A percentile compares a stretch with the other conserved stretches of the same genome.
phyloP scores from a whole-genome alignment of 2,797 vertebrate genomes.

The Phrynocephalus forsythii region DNA sequence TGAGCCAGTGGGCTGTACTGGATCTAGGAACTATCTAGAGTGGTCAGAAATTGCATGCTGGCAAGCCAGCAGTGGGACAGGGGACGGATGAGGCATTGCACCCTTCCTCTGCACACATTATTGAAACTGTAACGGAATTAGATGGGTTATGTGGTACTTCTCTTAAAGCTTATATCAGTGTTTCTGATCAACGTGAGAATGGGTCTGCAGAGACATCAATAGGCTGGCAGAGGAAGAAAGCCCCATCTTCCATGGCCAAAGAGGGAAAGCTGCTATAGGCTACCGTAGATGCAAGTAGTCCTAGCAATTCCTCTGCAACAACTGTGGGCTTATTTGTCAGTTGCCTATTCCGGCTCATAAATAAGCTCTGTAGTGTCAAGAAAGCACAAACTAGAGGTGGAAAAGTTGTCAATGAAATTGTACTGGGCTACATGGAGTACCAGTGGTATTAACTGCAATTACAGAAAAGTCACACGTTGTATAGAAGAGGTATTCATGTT shows the following conservation, averaged over 20 bases:
- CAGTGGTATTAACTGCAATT: neutral
- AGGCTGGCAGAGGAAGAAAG: neutral
- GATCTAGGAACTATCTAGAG: neutral
- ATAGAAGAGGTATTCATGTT: too few relatives aligned
- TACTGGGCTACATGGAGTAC: neutral
- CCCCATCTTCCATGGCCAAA: neutral
- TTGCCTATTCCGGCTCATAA: neutral
- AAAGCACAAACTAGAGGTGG: neutral
- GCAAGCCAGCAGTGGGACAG: neutral
- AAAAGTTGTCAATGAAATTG: neutral
- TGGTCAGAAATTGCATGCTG: neutral
- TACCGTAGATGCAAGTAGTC: neutral
- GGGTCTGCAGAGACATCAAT: too few relatives aligned
- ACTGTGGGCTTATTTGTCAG: neutral
- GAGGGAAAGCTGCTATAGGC: neutral
- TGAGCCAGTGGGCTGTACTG: neutral
- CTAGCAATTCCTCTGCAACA: neutral
- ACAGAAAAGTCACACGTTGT: neutral
- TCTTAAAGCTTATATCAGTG: too few relatives aligned
- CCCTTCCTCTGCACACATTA: neutral
- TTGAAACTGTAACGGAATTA: neutral
- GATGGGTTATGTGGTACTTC: too few relatives aligned
- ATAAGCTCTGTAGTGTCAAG: neutral
- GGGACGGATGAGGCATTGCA: neutral
- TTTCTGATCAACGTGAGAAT: too few relatives aligned